These are phyloP conservation scores for Euura saliciscinereae DNA, from an alignment of 1,140 invertebrate genomes.

Conservation along the genomic window DNA sequence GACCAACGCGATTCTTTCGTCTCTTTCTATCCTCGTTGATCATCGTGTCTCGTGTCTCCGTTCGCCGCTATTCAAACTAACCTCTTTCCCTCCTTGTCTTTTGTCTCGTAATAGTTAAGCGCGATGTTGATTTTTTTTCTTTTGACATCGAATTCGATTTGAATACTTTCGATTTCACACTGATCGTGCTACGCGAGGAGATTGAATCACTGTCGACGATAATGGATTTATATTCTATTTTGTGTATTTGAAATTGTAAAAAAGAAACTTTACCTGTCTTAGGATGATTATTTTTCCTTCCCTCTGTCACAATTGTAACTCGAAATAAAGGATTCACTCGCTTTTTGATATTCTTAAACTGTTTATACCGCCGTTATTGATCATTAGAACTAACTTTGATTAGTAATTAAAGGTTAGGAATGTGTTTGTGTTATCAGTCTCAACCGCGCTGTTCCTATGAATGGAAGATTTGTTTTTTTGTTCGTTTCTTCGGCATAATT, in stretches of 20 bases:
- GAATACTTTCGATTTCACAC: not conserved
- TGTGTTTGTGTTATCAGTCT: not conserved
- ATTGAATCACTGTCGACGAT: too few relatives aligned
- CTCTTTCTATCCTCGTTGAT: slow-evolving; percentile 9
- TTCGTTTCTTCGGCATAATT: not conserved
- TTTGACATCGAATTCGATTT: not conserved
- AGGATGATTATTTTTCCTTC: too few relatives aligned
- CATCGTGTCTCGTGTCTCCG: not conserved
- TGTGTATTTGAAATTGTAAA: too few relatives aligned
- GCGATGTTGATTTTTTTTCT: too few relatives aligned
- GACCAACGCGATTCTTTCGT: slow-evolving; percentile 11
- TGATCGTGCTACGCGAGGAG: too few relatives aligned
- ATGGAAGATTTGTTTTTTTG: not conserved
- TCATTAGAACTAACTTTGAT: not conserved
- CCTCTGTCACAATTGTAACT: too few relatives aligned
- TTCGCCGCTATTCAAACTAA: slow-evolving; percentile 10
- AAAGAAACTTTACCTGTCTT: too few relatives aligned
- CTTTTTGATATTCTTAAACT: not conserved
- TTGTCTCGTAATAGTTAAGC: not conserved
- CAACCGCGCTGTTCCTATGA: not conserved
- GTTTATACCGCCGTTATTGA: too few relatives aligned
- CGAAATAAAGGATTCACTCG: too few relatives aligned
- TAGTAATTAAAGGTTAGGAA: not conserved
- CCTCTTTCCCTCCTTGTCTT: not conserved
- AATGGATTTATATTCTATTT: too few relatives aligned